Evolutionary conservation across 2,797 vertebrate genomes (phyloP).

Genomic region (Loris lydekkerianus): DNA sequence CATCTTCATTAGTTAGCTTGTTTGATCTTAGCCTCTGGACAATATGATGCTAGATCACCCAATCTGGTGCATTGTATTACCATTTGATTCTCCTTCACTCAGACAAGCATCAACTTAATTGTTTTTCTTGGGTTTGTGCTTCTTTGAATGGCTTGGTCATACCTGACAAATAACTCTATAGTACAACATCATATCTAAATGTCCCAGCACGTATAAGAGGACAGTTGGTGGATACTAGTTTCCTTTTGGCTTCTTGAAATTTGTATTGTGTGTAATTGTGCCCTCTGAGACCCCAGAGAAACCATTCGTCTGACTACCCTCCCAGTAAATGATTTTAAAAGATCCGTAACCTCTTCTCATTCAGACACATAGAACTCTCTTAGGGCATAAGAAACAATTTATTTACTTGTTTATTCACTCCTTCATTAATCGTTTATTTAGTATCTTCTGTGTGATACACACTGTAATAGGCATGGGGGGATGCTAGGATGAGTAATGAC

Average conservation of each 20-base stretch:
- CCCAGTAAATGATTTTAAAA: background rate
- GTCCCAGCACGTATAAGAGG: background rate
- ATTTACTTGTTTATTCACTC: background rate
- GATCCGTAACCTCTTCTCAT: background rate
- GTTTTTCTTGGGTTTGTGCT: slow-evolving; percentile 25
- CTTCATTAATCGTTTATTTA: slow-evolving; percentile 9
- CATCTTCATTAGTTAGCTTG: slow-evolving; percentile 51
- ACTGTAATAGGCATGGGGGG: background rate
- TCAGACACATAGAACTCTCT: background rate
- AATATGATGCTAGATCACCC: slow-evolving; percentile 33
- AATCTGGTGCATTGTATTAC: background rate
- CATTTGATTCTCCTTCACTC: slow-evolving; percentile 54
- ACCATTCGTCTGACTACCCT: background rate
- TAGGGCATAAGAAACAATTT: background rate
- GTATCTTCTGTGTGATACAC: background rate
- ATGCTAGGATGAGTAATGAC: background rate
- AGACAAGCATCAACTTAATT: slow-evolving; percentile 45
- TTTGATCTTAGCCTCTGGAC: slow-evolving; percentile 68
- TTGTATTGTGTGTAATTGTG: slow-evolving; percentile 24
- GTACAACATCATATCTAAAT: background rate
- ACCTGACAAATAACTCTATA: background rate
- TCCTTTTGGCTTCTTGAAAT: background rate
- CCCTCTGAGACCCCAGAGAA: background rate
- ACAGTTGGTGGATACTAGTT: background rate
- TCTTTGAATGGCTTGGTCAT: slow-evolving; percentile 15